Conservation (phyloP, 2,113 vertebrate species). For the Corvus hawaiiensis region DNA sequence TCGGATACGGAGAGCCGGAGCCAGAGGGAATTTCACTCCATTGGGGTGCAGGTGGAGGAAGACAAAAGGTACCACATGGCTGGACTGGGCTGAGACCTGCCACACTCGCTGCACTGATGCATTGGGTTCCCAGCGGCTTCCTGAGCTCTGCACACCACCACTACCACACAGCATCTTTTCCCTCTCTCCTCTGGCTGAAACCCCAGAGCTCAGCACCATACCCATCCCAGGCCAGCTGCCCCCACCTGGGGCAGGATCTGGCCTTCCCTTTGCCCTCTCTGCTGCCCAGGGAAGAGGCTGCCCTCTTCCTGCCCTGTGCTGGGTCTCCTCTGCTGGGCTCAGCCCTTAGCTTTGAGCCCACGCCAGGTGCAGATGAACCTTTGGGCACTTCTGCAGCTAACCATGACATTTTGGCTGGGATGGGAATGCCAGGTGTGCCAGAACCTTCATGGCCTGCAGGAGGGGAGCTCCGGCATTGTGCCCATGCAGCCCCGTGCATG, state of each 20-base stretch:
- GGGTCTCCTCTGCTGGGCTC: background rate
- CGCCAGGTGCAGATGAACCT: background rate
- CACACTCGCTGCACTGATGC: accelerated
- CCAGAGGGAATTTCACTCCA: constrained; percentile 93
- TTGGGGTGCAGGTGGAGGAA: constrained; percentile 97
- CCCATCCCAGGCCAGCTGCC: background rate
- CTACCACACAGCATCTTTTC: background rate
- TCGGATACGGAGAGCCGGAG: constrained; percentile 90
- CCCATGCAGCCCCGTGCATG: background rate
- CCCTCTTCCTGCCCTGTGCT: background rate
- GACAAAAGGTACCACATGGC: constrained; percentile 82
- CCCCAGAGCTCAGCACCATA: background rate
- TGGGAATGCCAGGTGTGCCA: background rate
- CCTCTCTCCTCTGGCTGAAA: background rate
- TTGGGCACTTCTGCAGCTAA: background rate
- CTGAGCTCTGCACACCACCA: accelerated
- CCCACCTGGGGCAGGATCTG: background rate
- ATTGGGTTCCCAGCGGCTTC: accelerated
- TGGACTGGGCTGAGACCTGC: background rate
- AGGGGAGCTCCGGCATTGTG: background rate
- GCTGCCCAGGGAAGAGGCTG: background rate
- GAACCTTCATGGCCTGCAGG: background rate
- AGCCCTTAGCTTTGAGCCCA: background rate
- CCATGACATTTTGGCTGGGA: background rate
- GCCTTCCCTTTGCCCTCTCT: background rate